Percentiles rank a stretch among this genome's conserved stretches.
Conservation (phyloP, 2,888 invertebrate genomes). For the Abrostola triplasia region DNA sequence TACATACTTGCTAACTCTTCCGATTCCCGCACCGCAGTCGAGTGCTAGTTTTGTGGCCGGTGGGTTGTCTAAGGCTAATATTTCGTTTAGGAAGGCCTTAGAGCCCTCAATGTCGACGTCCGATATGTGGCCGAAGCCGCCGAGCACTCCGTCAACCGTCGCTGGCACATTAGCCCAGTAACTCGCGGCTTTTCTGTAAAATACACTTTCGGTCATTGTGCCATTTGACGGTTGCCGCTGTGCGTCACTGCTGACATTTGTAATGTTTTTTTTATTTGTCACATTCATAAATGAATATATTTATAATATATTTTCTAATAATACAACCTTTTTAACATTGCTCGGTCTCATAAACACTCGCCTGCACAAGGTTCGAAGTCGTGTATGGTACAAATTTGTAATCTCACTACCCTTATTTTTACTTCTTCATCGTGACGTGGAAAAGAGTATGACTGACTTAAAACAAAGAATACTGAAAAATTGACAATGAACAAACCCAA, state of each 20-base stretch:
- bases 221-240: constrained; percentile 11
- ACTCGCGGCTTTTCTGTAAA: constrained; percentile 92
- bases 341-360: neutral
- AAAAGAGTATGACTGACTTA: too few species aligned
- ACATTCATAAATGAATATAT: neutral
- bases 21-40: constrained; percentile 99
- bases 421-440: too few species aligned
- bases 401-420: too few species aligned
- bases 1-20: constrained; percentile 95
- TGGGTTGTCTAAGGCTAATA: constrained; percentile 76
- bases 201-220: constrained; percentile 73
- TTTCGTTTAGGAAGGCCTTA: constrained; percentile 90
- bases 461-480: too few species aligned
- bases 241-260: constrained; percentile 16
- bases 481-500: too few species aligned
- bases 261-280: neutral
- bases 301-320: neutral
- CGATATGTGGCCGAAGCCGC: constrained; percentile 96
- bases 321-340: neutral
- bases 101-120: constrained; percentile 96
- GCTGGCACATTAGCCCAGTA: constrained; percentile 97
- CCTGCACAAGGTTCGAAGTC: too few species aligned
- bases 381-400: too few species aligned
- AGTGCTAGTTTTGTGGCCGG: constrained; percentile 91
- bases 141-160: constrained; percentile 97